Percentiles rank a stretch among this genome's conserved stretches.
These are phyloP conservation scores for Dendropsophus ebraccatus DNA, from an alignment of 2,113 vertebrate species.

Conservation along the genomic window DNA sequence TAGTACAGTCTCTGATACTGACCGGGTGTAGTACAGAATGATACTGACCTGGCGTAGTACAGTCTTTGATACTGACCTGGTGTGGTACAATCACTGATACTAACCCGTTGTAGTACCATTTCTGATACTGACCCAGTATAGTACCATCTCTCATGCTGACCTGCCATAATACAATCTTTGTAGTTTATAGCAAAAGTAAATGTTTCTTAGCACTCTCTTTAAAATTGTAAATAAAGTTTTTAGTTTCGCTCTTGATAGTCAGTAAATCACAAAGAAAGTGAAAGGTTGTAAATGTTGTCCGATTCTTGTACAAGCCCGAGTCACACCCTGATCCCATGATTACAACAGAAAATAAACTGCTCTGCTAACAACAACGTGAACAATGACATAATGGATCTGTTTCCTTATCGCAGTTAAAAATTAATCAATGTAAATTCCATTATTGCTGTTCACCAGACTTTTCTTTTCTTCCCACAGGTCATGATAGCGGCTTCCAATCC, in stretches of 20 bases:
- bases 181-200: background rate
- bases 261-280: background rate
- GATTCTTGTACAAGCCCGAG: background rate
- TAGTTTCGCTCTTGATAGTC: background rate
- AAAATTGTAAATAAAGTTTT: background rate
- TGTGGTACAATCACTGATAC: background rate
- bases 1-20: background rate
- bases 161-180: background rate
- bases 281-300: background rate
- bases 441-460: background rate
- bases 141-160: background rate
- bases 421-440: conserved; percentile 9
- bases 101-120: background rate
- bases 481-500: too few relatives aligned
- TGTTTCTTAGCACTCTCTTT: background rate
- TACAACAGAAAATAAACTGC: background rate
- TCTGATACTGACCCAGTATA: too few relatives aligned
- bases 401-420: conserved; percentile 23
- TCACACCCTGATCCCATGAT: conserved; percentile 7
- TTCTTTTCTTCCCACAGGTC: background rate
- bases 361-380: background rate
- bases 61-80: background rate
- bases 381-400: background rate
- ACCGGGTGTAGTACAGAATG: too few relatives aligned
- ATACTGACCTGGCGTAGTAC: background rate